These are phyloP conservation scores for Lasioglossum villosulum DNA, from an alignment of 2,888 invertebrate genomes.

Conservation along the genomic window DNA sequence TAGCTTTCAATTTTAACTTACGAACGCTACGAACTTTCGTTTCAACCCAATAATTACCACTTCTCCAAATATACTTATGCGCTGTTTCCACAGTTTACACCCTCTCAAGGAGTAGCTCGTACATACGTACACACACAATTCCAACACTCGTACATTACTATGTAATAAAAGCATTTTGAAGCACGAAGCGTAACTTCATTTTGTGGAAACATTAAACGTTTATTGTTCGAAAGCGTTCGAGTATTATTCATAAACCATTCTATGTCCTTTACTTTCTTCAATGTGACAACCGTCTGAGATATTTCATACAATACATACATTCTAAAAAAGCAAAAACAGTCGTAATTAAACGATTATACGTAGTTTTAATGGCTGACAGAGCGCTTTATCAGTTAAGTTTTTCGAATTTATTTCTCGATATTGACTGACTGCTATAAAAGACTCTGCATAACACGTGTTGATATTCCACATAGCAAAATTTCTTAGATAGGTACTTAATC, in stretches of 20 bases:
- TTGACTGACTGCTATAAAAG: slow-evolving; percentile 81
- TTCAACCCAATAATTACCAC: too few relatives aligned
- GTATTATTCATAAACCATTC: not conserved
- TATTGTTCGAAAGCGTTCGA: slow-evolving; percentile 5
- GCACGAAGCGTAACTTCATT: not conserved
- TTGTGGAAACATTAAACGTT: slow-evolving; percentile 7
- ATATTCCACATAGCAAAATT: slow-evolving; percentile 72
- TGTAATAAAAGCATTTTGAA: slow-evolving; percentile 10
- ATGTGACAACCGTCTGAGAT: slow-evolving; percentile 19
- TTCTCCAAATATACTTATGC: not conserved
- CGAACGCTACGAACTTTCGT: too few relatives aligned
- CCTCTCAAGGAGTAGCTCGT: not conserved
- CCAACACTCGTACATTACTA: not conserved
- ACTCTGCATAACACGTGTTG: slow-evolving; percentile 75
- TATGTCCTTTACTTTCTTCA: slow-evolving; percentile 18
- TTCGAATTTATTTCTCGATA: slow-evolving; percentile 53
- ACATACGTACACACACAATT: not conserved
- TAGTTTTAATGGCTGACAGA: slow-evolving; percentile 51
- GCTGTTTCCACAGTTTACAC: not conserved
- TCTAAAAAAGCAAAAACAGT: not conserved
- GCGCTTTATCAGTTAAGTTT: slow-evolving; percentile 52
- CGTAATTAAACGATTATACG: slow-evolving; percentile 27
- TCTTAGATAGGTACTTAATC: slow-evolving; percentile 25
- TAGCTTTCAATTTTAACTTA: too few relatives aligned
- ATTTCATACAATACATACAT: slow-evolving; percentile 21